Evolutionary conservation across 2,888 invertebrate genomes (phyloP).

Genomic region (Rhingia campestris): DNA sequence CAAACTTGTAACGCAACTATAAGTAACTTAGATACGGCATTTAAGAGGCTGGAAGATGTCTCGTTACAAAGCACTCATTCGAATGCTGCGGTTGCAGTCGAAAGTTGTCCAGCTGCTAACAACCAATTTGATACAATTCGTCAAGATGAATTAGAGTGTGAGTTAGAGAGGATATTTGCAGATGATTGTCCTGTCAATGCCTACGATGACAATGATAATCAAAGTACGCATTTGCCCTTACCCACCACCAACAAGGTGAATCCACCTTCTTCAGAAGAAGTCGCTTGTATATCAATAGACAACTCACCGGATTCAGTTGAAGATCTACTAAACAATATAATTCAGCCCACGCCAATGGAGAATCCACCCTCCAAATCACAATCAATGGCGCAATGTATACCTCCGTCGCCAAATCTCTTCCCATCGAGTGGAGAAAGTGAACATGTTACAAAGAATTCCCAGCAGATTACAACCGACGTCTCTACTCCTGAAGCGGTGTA

Average conservation of each 20-base stretch:
- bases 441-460: neutral
- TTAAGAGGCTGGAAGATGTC: neutral
- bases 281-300: neutral
- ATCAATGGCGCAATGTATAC: neutral
- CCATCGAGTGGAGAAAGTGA: conserved; percentile 54
- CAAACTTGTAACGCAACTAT: neutral
- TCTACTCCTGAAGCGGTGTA: conserved; percentile 40
- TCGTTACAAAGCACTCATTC: neutral
- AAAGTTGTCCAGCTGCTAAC: too few species aligned
- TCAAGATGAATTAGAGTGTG: too few species aligned
- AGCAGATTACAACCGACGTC: neutral
- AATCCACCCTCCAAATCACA: neutral
- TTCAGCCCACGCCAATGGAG: neutral
- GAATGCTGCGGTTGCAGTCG: neutral
- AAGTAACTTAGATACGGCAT: neutral
- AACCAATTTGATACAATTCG: too few species aligned
- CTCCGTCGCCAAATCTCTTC: conserved; percentile 49
- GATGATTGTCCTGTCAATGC: too few species aligned
- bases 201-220: neutral
- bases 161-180: too few species aligned
- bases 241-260: neutral
- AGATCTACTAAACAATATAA: conserved; percentile 9
- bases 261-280: neutral
- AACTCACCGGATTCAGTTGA: conserved; percentile 3
- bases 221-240: neutral